phyloP scores from a whole-genome alignment of 2,797 vertebrate genomes.

The Corythornis leucogaster region DNA sequence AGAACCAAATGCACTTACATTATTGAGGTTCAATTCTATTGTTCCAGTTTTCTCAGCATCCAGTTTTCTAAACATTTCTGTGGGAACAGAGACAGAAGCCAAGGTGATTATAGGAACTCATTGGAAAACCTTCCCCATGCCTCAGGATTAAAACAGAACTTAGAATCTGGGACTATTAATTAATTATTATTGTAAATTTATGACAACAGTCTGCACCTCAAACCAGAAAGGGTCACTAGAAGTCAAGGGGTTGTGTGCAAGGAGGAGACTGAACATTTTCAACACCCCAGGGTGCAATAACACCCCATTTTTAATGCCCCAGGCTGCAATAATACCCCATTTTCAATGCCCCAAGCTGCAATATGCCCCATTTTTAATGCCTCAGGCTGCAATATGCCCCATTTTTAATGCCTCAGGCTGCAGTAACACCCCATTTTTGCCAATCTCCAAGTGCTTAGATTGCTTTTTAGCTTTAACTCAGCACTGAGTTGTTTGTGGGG shows the following conservation, averaged over 20 bases:
- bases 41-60: conserved; percentile 79
- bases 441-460: background rate
- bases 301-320: background rate
- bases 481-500: background rate
- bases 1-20: conserved; percentile 72
- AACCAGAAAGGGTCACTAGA: background rate
- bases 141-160: background rate
- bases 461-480: background rate
- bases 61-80: conserved; percentile 83
- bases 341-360: background rate
- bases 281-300: background rate
- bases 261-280: background rate
- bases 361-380: background rate
- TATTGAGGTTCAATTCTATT: conserved; percentile 74
- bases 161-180: no score
- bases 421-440: background rate
- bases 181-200: background rate
- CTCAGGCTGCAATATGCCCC: background rate
- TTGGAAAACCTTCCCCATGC: background rate
- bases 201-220: background rate
- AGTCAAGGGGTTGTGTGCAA: background rate
- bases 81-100: background rate
- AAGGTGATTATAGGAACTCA: background rate
- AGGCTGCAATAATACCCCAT: background rate
- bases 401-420: background rate